Conservation (phyloP, 1,140 invertebrate genomes). For the Micrasema minimum region DNA sequence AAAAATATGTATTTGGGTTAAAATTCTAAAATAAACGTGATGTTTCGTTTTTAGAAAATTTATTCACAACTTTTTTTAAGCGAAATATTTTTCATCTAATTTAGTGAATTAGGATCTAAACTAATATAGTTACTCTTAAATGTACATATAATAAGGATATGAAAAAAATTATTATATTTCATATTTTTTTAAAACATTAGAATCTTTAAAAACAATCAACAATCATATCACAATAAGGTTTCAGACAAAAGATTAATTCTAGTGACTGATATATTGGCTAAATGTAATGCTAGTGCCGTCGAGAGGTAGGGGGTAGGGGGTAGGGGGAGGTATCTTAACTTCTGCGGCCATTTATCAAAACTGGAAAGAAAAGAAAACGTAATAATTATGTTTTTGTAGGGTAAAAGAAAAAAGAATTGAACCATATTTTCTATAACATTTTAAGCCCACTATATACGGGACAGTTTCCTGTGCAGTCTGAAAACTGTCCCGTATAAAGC, state of each 20-base stretch:
- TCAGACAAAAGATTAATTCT: neutral
- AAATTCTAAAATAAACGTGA: too few relatives aligned
- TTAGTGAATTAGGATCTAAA: neutral
- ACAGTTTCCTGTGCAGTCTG: too few relatives aligned
- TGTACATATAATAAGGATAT: slow-evolving; percentile 6
- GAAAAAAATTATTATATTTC: neutral
- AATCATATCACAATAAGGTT: slow-evolving; percentile 23
- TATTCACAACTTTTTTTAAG: too few relatives aligned
- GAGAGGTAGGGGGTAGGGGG: neutral
- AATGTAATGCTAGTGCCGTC: neutral
- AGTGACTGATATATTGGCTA: neutral
- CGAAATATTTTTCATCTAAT: neutral
- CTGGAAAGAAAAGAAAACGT: neutral
- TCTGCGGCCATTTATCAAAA: neutral
- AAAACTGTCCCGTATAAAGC: too few relatives aligned
- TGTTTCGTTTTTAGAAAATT: too few relatives aligned
- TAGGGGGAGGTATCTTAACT: neutral
- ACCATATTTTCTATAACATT: too few relatives aligned
- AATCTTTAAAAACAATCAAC: slow-evolving; percentile 26
- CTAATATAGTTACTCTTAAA: slow-evolving; percentile 13
- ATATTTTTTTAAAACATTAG: neutral
- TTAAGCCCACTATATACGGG: too few relatives aligned
- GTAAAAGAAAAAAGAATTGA: too few relatives aligned
- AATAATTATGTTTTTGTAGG: too few relatives aligned
- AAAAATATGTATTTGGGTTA: too few relatives aligned